Evolutionary conservation across 1,140 invertebrate genomes (phyloP).

Genomic region (Trachymyrmex cornetzi): DNA sequence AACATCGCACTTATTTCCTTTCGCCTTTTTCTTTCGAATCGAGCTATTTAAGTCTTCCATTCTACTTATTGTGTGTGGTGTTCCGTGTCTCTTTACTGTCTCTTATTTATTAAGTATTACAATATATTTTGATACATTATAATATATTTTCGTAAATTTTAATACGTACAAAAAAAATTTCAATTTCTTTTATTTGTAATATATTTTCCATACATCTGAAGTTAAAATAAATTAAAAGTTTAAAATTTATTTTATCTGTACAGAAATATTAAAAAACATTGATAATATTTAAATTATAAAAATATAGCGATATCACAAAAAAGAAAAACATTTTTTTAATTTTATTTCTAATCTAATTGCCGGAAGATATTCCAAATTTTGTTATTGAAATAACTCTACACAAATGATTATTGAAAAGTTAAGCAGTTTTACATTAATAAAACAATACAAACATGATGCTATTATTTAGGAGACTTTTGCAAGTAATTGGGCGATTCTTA

Average conservation of each 20-base stretch:
- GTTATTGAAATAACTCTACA: not conserved
- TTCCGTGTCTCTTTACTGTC: not conserved
- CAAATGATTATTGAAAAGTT: not conserved
- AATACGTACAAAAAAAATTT: not conserved
- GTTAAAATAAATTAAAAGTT: too few relatives aligned
- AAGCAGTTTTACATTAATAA: conserved; percentile 20
- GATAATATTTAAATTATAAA: not conserved
- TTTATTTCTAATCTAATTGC: not conserved
- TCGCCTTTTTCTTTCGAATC: conserved; percentile 32
- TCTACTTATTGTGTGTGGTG: not conserved
- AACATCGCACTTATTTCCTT: conserved; percentile 24
- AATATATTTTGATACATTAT: not conserved
- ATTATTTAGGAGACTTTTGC: conserved; percentile 36
- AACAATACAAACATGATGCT: conserved; percentile 16
- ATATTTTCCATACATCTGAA: too few relatives aligned
- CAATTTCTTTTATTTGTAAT: too few relatives aligned
- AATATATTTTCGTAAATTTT: not conserved
- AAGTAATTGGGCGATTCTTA: conserved; percentile 32
- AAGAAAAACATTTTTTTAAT: not conserved
- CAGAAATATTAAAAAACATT: not conserved
- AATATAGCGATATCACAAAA: not conserved
- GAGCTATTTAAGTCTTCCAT: not conserved
- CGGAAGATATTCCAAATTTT: not conserved
- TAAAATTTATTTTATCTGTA: not conserved
- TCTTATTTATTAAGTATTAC: not conserved